Conservation (phyloP, 2,113 vertebrate genomes). For the Colistium nudipinnis region DNA sequence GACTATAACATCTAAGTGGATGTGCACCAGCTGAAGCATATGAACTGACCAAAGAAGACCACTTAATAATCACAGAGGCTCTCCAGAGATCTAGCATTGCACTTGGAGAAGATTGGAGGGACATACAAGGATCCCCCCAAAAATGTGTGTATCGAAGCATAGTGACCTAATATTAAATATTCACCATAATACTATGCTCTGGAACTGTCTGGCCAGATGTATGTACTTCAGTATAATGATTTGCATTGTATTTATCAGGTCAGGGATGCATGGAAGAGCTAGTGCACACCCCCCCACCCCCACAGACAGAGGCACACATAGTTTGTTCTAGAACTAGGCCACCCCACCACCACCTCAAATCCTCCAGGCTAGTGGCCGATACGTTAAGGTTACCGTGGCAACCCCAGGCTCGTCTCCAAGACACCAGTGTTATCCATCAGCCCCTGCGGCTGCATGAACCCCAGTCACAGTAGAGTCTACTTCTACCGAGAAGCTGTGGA, state of each 20-base stretch:
- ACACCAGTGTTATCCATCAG: conserved; percentile 36
- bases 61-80: not conserved
- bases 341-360: conserved; percentile 43
- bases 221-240: conserved; percentile 10
- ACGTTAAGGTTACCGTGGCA: conserved; percentile 59
- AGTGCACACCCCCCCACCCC: conserved; percentile 7
- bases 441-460: conserved; percentile 30
- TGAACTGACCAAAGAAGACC: not conserved
- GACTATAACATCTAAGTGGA: not conserved
- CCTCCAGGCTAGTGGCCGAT: conserved; percentile 50
- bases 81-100: not conserved
- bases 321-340: conserved; percentile 62
- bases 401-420: conserved; percentile 59
- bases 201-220: conserved; percentile 1
- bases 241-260: conserved; percentile 64
- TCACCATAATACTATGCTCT: conserved; percentile 1
- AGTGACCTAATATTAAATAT: no score
- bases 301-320: conserved; percentile 6
- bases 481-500: not conserved
- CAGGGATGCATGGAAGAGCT: conserved; percentile 48
- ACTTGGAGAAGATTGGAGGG: not conserved
- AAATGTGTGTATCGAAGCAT: no score
- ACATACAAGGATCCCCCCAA: not conserved
- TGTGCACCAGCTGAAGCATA: not conserved
- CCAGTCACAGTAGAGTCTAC: not conserved